phyloP scores from a whole-genome alignment of 2,797 vertebrate species.

The Hippoglossus hippoglossus region DNA sequence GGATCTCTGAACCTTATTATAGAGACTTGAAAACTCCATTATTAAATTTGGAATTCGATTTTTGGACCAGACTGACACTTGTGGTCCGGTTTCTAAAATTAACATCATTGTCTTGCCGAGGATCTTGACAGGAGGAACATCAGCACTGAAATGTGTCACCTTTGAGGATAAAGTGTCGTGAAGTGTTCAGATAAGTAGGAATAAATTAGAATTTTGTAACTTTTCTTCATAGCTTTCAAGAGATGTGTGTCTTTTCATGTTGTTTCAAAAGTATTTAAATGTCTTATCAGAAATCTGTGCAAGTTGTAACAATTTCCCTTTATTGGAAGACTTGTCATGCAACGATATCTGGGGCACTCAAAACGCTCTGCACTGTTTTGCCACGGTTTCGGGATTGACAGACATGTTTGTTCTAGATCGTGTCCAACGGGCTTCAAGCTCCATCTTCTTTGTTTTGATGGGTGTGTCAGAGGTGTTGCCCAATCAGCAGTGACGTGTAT shows the following conservation, averaged over 20 bases:
- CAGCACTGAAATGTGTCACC: slow-evolving; percentile 18
- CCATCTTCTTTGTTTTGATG: no score
- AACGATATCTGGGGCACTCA: not conserved
- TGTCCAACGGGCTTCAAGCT: no score
- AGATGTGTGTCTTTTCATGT: slow-evolving; percentile 9
- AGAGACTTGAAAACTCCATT: slow-evolving; percentile 15
- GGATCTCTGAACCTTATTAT: slow-evolving; percentile 30
- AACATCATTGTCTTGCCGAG: slow-evolving; percentile 59
- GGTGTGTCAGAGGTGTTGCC: no score
- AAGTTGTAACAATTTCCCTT: not conserved
- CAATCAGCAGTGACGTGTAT: no score
- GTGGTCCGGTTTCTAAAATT: slow-evolving; percentile 57
- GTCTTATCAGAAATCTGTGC: slow-evolving; percentile 2
- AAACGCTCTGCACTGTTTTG: no score
- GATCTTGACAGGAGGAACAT: slow-evolving; percentile 39
- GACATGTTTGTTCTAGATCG: no score
- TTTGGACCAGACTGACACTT: slow-evolving; percentile 45
- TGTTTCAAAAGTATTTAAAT: slow-evolving; percentile 4
- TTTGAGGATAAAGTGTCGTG: slow-evolving; percentile 36
- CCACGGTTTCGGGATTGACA: no score
- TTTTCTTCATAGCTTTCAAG: slow-evolving; percentile 2
- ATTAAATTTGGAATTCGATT: slow-evolving; percentile 45
- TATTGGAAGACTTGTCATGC: not conserved
- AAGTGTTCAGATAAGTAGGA: slow-evolving; percentile 11
- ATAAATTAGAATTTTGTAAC: not conserved